Evolutionary conservation across 2,113 vertebrate species (phyloP).

Genomic region (Onychostoma macrolepis): DNA sequence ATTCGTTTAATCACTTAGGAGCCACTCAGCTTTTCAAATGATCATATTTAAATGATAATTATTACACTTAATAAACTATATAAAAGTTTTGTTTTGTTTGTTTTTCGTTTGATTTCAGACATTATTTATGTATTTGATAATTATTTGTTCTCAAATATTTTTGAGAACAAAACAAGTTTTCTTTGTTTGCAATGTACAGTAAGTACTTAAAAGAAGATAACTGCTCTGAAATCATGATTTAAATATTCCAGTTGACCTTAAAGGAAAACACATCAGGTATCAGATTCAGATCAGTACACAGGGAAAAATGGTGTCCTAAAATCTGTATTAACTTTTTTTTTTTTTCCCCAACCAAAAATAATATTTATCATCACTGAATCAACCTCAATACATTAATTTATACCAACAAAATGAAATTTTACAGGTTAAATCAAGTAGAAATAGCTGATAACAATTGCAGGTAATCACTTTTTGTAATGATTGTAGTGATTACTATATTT

Average conservation of each 20-base stretch:
- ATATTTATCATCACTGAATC: too few species aligned
- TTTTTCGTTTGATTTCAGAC: neutral
- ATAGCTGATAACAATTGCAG: neutral
- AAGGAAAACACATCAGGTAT: neutral
- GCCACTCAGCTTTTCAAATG: neutral
- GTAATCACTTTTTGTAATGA: neutral
- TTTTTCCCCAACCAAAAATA: too few species aligned
- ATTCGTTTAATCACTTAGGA: neutral
- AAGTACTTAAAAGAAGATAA: neutral
- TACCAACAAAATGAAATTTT: too few species aligned
- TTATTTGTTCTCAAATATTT: neutral
- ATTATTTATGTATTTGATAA: neutral
- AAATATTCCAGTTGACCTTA: neutral
- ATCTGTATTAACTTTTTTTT: too few species aligned
- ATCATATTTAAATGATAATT: neutral
- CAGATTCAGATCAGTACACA: neutral
- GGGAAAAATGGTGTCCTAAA: too few species aligned
- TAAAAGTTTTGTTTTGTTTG: neutral
- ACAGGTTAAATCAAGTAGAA: neutral
- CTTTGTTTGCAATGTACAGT: neutral
- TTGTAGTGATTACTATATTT: neutral
- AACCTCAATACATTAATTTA: too few species aligned
- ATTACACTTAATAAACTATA: neutral
- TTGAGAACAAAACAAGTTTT: neutral
- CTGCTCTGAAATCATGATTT: neutral